These are phyloP conservation scores for Cydia strobilella DNA, from an alignment of 1,140 invertebrate species.

Conservation along the genomic window DNA sequence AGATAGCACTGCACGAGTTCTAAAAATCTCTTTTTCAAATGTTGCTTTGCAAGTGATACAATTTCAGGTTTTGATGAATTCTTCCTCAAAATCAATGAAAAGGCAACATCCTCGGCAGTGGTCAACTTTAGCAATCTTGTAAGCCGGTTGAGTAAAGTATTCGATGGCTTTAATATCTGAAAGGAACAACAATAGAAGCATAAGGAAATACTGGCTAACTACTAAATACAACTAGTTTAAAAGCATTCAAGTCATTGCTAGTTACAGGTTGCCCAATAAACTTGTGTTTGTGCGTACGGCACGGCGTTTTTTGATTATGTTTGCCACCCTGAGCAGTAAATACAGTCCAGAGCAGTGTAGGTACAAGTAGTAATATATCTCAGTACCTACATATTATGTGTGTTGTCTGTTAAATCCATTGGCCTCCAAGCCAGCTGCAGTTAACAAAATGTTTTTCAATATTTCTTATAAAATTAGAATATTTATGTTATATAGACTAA, in stretches of 20 bases:
- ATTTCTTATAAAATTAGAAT: slow-evolving; percentile 38
- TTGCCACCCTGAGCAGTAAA: not conserved
- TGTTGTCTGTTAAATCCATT: slow-evolving; percentile 50
- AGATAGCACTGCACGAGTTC: slow-evolving; percentile 92
- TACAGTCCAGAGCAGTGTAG: not conserved
- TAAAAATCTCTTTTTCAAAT: slow-evolving; percentile 90
- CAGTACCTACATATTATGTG: slow-evolving; percentile 54
- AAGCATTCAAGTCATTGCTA: slow-evolving; percentile 9
- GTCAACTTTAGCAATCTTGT: slow-evolving; percentile 91
- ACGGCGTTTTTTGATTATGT: not conserved
- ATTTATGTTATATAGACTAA: slow-evolving; percentile 3
- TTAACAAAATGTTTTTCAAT: slow-evolving; percentile 56
- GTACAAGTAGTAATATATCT: slow-evolving; percentile 41
- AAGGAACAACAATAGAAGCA: slow-evolving; percentile 52
- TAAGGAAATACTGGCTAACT: slow-evolving; percentile 25
- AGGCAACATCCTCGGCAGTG: slow-evolving; percentile 93
- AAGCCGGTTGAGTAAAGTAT: slow-evolving; percentile 89
- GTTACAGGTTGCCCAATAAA: slow-evolving; percentile 37
- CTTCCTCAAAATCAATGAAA: slow-evolving; percentile 90
- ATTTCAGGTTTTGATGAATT: slow-evolving; percentile 90
- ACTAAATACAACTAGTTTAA: slow-evolving; percentile 16
- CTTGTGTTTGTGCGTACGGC: not conserved
- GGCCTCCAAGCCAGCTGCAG: slow-evolving; percentile 55
- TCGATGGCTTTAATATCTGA: slow-evolving; percentile 87
- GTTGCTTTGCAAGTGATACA: slow-evolving; percentile 85